Conservation (phyloP, 2,888 invertebrate species). For the Gortyna flavago region DNA sequence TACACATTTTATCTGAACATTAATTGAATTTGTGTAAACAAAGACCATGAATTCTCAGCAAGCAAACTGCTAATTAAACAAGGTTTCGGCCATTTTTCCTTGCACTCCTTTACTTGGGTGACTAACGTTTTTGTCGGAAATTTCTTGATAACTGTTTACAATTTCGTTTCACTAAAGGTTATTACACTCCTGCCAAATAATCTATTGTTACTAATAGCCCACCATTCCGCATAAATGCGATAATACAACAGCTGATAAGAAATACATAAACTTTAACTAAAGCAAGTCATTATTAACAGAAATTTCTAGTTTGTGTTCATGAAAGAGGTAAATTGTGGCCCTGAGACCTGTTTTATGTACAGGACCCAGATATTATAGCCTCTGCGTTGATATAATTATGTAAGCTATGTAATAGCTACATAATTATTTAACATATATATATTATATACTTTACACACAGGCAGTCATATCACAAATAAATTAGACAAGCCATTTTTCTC, state of each 20-base stretch:
- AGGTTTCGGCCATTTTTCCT: constrained; percentile 10
- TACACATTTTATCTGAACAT: constrained; percentile 23
- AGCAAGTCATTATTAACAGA: constrained; percentile 4
- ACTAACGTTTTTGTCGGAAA: constrained; percentile 3
- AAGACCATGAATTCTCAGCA: constrained; percentile 26
- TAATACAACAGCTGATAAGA: constrained; percentile 52
- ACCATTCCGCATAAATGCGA: constrained; percentile 27
- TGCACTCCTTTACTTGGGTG: constrained; percentile 1
- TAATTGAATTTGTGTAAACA: constrained; percentile 41
- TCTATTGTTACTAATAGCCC: constrained; percentile 45
- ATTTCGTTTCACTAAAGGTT: constrained; percentile 40
- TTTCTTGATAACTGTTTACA: constrained; percentile 25
- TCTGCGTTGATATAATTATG: background rate
- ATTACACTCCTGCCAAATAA: constrained; percentile 52
- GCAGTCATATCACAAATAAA: constrained; percentile 7
- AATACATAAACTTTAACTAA: constrained; percentile 37
- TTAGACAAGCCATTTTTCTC: constrained; percentile 21
- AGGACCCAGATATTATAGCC: background rate
- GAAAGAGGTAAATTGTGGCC: background rate
- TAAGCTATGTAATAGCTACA: background rate
- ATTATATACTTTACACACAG: too few species aligned
- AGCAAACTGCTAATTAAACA: constrained; percentile 16
- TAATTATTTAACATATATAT: too few species aligned
- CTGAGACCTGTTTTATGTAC: constrained; percentile 3
- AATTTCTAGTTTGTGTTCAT: constrained; percentile 19